Percentiles rank a stretch among this genome's conserved stretches.
Conservation (phyloP, 2,797 vertebrate genomes). For the Pseudochirops cupreus region DNA sequence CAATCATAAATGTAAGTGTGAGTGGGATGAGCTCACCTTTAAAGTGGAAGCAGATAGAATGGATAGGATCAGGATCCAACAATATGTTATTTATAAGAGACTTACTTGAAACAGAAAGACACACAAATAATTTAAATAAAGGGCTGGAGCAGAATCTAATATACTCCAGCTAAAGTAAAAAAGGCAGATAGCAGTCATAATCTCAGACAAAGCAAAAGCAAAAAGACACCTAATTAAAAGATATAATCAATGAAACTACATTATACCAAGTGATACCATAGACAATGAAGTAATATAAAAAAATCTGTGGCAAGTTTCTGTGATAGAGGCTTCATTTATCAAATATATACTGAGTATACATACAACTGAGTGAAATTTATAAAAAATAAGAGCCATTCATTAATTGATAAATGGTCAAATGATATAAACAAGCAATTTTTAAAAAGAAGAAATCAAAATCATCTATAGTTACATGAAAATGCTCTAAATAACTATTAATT, state of each 20-base stretch:
- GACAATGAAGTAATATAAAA: not conserved
- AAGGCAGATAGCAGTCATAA: not conserved
- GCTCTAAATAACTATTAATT: not conserved
- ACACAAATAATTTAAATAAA: not conserved
- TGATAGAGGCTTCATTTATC: not conserved
- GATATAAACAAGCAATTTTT: not conserved
- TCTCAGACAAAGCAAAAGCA: too few species aligned
- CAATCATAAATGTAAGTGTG: not conserved
- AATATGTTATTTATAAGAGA: not conserved
- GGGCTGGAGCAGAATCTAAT: not conserved
- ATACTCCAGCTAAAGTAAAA: not conserved
- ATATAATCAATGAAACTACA: not conserved
- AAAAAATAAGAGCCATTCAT: not conserved
- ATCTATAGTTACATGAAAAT: not conserved
- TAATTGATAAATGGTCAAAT: not conserved
- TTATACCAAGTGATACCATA: not conserved
- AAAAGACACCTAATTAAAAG: not conserved
- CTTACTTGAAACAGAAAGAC: not conserved
- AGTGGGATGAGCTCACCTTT: not conserved
- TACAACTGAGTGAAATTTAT: not conserved
- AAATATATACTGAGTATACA: not conserved
- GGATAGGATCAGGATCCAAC: not conserved
- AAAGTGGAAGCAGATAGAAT: not conserved
- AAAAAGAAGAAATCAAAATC: not conserved
- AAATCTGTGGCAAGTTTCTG: not conserved